phyloP scores from a whole-genome alignment of 2,888 invertebrate species.

The Psylliodes chrysocephalus region DNA sequence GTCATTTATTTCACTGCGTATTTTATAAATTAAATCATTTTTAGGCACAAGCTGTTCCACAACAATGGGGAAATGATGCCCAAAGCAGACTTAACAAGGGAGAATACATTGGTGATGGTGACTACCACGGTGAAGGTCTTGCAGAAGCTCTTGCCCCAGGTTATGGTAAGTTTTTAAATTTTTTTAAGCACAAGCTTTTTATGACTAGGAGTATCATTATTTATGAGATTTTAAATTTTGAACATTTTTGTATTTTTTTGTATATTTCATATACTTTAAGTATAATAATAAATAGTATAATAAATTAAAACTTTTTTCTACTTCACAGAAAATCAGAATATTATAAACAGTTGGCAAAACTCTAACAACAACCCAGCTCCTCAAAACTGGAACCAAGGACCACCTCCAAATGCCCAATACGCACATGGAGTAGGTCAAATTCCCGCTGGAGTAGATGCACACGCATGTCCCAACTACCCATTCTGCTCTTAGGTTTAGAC shows the following conservation, averaged over 20 bases:
- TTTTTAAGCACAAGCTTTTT: neutral
- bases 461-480: conserved; percentile 63
- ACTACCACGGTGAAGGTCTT: conserved; percentile 63
- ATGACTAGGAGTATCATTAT: no score
- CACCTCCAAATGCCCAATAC: conserved; percentile 47
- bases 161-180: conserved; percentile 42
- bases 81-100: conserved; percentile 55
- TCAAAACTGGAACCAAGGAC: conserved; percentile 42
- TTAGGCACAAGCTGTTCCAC: no score
- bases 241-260: no score
- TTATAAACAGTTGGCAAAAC: conserved; percentile 41
- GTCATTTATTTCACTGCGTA: no score
- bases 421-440: conserved; percentile 52
- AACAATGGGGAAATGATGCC: conserved; percentile 55
- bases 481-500: conserved; percentile 56
- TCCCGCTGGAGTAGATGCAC: conserved; percentile 63
- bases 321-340: conserved; percentile 28
- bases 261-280: no score
- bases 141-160: conserved; percentile 61
- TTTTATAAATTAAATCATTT: no score
- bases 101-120: conserved; percentile 61
- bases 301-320: no score
- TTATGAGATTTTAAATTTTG: no score
- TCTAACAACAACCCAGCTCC: conserved; percentile 27
- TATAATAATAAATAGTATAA: neutral